These are phyloP conservation scores for Sebastes miniatus DNA, from an alignment of 2,797 vertebrate species.

Conservation along the genomic window DNA sequence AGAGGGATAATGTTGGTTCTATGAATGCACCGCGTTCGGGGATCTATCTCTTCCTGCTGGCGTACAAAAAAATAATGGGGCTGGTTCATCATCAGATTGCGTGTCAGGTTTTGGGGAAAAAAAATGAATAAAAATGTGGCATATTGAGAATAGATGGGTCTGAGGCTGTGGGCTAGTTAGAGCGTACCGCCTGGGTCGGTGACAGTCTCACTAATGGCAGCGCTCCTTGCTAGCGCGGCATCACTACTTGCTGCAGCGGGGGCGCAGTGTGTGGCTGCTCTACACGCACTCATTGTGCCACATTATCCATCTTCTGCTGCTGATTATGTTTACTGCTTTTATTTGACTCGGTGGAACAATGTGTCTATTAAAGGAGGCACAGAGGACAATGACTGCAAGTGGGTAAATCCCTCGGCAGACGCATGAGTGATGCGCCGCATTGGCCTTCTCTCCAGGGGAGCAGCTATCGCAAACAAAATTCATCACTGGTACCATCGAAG, in stretches of 20 bases:
- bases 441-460: conserved; percentile 35
- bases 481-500: conserved; percentile 50
- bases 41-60: conserved; percentile 78
- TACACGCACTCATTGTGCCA: conserved; percentile 27
- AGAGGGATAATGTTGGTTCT: conserved; percentile 99
- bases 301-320: conserved; percentile 51
- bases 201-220: conserved; percentile 61
- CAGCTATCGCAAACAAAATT: conserved; percentile 52
- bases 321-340: conserved; percentile 56
- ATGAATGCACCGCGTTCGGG: conserved; percentile 84
- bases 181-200: conserved; percentile 62
- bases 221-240: conserved; percentile 28
- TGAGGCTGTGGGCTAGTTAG: conserved; percentile 87
- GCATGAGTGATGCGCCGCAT: conserved; percentile 21
- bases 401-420: conserved; percentile 32
- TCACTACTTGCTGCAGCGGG: conserved; percentile 27
- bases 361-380: conserved; percentile 43
- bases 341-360: conserved; percentile 46
- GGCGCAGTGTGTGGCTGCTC: conserved; percentile 43
- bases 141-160: conserved; percentile 87
- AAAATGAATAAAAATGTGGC: conserved; percentile 93
- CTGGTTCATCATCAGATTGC: conserved; percentile 96
- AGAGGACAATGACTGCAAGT: conserved; percentile 43
- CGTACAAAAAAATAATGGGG: conserved; percentile 92
- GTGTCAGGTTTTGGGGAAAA: conserved; percentile 87